A percentile compares a stretch with the other conserved stretches of the same genome.
Evolutionary conservation across 2,888 invertebrate genomes (phyloP).

Genomic region (Dicyrtoma fusca): DNA sequence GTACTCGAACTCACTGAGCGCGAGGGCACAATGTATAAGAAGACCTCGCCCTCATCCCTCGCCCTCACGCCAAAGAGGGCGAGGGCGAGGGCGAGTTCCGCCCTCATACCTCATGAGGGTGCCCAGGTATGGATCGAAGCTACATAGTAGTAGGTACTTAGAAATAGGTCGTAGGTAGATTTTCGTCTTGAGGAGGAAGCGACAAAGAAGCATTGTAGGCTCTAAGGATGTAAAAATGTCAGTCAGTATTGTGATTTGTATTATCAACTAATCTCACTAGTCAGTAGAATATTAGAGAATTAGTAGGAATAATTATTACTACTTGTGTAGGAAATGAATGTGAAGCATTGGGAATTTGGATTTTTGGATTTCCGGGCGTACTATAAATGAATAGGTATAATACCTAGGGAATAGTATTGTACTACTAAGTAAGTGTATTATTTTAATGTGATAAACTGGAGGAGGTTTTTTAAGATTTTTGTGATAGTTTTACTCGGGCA

Average conservation of each 20-base stretch:
- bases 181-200: too few species aligned
- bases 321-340: neutral
- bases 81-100: neutral
- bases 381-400: too few species aligned
- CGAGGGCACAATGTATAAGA: too few species aligned
- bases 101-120: too few species aligned
- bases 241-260: constrained; percentile 14
- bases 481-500: neutral
- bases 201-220: neutral
- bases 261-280: neutral
- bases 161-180: too few species aligned
- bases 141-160: too few species aligned
- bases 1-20: too few species aligned
- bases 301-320: neutral
- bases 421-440: neutral
- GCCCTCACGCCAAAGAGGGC: neutral
- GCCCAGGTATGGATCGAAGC: too few species aligned
- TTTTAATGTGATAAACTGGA: constrained; percentile 17
- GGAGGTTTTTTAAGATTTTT: constrained; percentile 12
- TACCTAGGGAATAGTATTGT: neutral
- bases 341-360: too few species aligned
- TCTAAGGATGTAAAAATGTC: neutral
- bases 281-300: neutral
- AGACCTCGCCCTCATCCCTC: neutral
- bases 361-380: too few species aligned